Evolutionary conservation across 2,113 vertebrate species (phyloP).

Genomic region (Myrmecophaga tridactyla): DNA sequence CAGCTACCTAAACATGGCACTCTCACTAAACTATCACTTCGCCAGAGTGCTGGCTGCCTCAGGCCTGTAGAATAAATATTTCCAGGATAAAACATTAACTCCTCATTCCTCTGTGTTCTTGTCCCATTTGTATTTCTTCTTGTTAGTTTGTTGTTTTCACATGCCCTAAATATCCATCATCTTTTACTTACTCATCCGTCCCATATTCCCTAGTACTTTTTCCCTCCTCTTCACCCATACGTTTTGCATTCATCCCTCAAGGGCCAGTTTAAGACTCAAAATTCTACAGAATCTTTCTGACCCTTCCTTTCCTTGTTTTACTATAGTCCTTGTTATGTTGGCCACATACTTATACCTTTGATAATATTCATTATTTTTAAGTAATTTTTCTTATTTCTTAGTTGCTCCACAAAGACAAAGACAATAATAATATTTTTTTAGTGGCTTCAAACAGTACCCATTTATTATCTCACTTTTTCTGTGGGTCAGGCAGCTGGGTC

Average conservation of each 20-base stretch:
- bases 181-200: fast-evolving
- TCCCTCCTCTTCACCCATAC: fast-evolving
- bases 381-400: neutral
- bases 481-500: too few species aligned
- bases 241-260: neutral
- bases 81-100: fast-evolving
- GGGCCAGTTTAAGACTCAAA: neutral
- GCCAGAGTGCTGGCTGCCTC: fast-evolving
- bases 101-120: neutral
- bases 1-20: neutral
- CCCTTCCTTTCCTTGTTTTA: neutral
- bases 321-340: neutral
- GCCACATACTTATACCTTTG: neutral
- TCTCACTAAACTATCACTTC: neutral
- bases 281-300: too few species aligned
- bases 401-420: neutral
- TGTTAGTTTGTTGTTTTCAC: fast-evolving
- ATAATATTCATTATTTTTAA: neutral
- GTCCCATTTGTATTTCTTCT: neutral
- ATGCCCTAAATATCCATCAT: fast-evolving
- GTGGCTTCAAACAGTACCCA: too few species aligned
- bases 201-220: too few species aligned
- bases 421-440: too few species aligned
- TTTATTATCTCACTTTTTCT: too few species aligned
- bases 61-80: fast-evolving